Conservation (phyloP, 2,797 vertebrate species). For the Geotrypetes seraphini region DNA sequence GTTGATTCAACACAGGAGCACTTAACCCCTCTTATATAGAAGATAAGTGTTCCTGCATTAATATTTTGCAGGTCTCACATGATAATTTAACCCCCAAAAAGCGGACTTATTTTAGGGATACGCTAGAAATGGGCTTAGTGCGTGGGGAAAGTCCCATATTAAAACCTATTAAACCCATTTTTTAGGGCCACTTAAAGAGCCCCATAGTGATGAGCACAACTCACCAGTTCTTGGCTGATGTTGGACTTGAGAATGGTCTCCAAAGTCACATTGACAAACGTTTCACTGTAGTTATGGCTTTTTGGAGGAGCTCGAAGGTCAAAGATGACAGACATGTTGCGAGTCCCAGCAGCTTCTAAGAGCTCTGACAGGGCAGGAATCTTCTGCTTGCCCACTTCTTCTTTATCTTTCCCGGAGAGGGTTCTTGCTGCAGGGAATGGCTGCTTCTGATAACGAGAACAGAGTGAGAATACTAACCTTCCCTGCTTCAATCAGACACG, state of each 20-base stretch:
- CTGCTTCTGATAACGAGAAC: constrained; percentile 46
- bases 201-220: no score
- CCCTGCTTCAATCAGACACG: not conserved
- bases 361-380: constrained; percentile 58
- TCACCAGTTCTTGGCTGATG: constrained; percentile 57
- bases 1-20: no score
- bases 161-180: no score
- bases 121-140: no score
- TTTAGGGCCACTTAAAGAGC: no score
- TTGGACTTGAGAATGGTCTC: constrained; percentile 42
- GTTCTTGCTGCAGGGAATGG: constrained; percentile 60
- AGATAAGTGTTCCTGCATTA: no score
- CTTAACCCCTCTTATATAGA: no score
- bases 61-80: no score
- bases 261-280: constrained; percentile 50
- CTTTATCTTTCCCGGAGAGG: constrained; percentile 48
- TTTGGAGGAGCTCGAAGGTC: constrained; percentile 64
- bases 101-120: no score
- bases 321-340: constrained; percentile 74
- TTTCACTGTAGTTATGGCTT: constrained; percentile 36
- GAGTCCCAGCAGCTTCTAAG: constrained; percentile 47
- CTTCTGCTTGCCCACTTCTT: constrained; percentile 42
- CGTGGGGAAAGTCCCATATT: no score
- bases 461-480: not conserved
- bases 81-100: no score